Evolutionary conservation across 2,113 vertebrate genomes (phyloP).

Genomic region (Verasper variegatus): DNA sequence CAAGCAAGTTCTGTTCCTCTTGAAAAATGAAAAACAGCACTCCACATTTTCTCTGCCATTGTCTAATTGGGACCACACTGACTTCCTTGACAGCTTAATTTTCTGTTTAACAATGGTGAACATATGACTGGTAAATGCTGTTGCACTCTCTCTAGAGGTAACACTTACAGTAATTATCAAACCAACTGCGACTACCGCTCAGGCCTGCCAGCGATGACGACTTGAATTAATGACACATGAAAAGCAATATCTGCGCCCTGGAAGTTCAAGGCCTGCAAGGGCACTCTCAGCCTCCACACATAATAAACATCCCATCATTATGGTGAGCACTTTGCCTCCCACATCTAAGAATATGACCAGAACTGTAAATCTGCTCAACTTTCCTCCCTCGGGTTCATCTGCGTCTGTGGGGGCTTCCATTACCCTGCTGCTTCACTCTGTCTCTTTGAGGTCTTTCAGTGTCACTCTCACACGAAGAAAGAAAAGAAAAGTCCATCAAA

Average conservation of each 20-base stretch:
- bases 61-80: constrained; percentile 28
- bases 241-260: constrained; percentile 79
- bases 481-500: constrained; percentile 3
- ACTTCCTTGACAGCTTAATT: constrained; percentile 33
- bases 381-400: constrained; percentile 54
- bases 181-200: constrained; percentile 74
- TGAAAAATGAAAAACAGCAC: not conserved
- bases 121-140: constrained; percentile 66
- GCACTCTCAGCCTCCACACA: constrained; percentile 64
- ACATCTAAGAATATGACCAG: constrained; percentile 56
- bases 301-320: constrained; percentile 77
- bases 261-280: constrained; percentile 71
- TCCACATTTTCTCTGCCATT: not conserved
- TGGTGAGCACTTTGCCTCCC: constrained; percentile 62
- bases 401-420: constrained; percentile 44
- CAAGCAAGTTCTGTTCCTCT: not conserved
- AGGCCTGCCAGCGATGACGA: constrained; percentile 72
- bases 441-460: constrained; percentile 26
- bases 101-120: constrained; percentile 53
- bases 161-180: constrained; percentile 76
- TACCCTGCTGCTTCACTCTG: constrained; percentile 27
- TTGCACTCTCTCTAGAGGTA: constrained; percentile 60
- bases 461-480: constrained; percentile 15
- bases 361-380: constrained; percentile 71
- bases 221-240: constrained; percentile 82